Evolutionary conservation across 37 sponge, comb jelly and placozoan genomes (phyloP), one percentile per base, ranked within the genome.

Genomic region (Crambe crambe): DNA sequence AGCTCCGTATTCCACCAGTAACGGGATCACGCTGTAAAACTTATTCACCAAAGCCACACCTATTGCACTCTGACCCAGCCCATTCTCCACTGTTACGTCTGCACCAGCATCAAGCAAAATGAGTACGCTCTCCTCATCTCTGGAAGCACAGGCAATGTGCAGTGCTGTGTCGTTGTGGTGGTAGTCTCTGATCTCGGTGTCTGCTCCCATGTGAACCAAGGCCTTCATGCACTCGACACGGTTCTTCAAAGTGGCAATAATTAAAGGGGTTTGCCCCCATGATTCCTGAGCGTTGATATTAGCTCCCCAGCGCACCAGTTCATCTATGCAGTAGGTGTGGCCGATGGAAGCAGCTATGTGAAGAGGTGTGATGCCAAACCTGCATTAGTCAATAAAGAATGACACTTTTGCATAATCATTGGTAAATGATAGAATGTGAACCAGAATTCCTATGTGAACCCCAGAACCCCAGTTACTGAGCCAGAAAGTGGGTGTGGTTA

Each of bases 191-290:
- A 77, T 29, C 34, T 84, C 80, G 20, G 34, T 68, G 34, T 79
- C 69, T 32, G 83, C 90, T 56, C 81, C 77, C 1, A 37, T 20
- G 4, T 29, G 4, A 4, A 89, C 57, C 23, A 93, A 84, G 1
- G 43, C 12, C 22, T 36, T 58, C 70, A 86, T 86, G 22, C 73
- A 35, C 4, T 83, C 84, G 10, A 76, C 39, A 17, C 77, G 83
- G 35, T 74, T 58, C 57, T 68, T 38, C 22, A 58, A 37, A 27
- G 86, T 82, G 37, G 94, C 87, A 37, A 93, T 79, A 62, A 83
- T 80, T 18, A 93, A 77, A 21, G 94, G 90, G 26, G 94, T 83
- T 38, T 83, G 91, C 12, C 94, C 94, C 94, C 94, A 93, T 0
- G 90, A 86, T 58, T 93, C 94, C 56, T 89, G 94, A 17, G 51